Evolutionary conservation across 2,888 invertebrate species (phyloP).

Genomic region (Tryphoninae sp.): DNA sequence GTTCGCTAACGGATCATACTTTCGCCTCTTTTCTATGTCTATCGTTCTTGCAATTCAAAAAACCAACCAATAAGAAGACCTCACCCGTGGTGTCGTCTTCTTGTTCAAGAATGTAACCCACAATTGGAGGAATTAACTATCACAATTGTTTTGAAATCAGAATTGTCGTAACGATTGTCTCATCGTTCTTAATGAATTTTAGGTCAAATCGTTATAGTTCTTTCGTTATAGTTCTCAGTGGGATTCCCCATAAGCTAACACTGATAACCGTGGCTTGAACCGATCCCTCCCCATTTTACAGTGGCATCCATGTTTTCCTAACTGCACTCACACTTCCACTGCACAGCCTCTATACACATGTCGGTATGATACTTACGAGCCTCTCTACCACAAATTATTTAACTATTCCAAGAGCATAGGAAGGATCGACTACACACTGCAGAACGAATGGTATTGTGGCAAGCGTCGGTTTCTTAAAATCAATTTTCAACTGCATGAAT

Average conservation of each 20-base stretch:
- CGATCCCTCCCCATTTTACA: slow-evolving; percentile 24
- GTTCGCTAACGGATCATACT: no score
- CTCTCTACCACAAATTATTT: not conserved
- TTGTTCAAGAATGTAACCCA: no score
- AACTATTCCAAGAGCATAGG: slow-evolving; percentile 8
- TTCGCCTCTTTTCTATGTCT: no score
- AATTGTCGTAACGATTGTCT: no score
- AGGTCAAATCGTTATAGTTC: no score
- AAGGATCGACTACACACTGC: slow-evolving; percentile 8
- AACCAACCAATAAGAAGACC: no score
- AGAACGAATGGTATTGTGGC: not conserved
- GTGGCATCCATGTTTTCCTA: slow-evolving; percentile 8
- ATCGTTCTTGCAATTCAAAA: no score
- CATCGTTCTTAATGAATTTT: no score
- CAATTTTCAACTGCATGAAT: not conserved
- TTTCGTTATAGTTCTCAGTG: slow-evolving; percentile 18
- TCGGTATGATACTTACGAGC: no score
- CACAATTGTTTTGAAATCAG: no score
- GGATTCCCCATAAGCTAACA: slow-evolving; percentile 38
- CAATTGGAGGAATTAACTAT: no score
- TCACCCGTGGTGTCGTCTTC: no score
- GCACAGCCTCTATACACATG: not conserved
- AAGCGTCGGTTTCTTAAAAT: not conserved
- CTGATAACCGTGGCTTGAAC: slow-evolving; percentile 24
- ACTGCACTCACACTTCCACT: not conserved